Evolutionary conservation across 2,797 vertebrate species (phyloP).

Genomic region (Myripristis murdjan): DNA sequence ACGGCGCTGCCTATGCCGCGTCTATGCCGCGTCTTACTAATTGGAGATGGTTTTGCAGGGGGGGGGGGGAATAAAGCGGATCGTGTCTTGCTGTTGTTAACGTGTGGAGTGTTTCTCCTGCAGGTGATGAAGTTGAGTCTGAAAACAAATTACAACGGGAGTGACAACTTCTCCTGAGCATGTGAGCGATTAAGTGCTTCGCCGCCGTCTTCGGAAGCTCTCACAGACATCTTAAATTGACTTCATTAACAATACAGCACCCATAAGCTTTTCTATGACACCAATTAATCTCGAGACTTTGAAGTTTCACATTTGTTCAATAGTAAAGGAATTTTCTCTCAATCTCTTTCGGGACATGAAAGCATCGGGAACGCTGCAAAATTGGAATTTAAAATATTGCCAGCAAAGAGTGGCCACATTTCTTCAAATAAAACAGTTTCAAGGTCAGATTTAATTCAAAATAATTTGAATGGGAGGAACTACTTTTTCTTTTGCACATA

Average conservation of each 20-base stretch:
- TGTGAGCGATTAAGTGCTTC: slow-evolving; percentile 41
- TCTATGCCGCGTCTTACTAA: slow-evolving; percentile 67
- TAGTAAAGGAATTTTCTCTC: slow-evolving; percentile 2
- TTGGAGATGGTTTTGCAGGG: slow-evolving; percentile 50
- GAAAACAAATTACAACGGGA: slow-evolving; percentile 46
- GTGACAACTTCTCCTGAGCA: slow-evolving; percentile 23
- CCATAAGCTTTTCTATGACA: slow-evolving; percentile 38
- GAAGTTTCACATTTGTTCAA: slow-evolving; percentile 34
- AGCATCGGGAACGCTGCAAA: slow-evolving; percentile 10
- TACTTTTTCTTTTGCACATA: slow-evolving; percentile 21
- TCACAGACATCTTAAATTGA: slow-evolving; percentile 18
- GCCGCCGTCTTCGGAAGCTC: slow-evolving; percentile 30
- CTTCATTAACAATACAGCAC: slow-evolving; percentile 41
- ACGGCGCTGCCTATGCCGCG: slow-evolving; percentile 13
- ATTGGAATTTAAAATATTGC: slow-evolving; percentile 15
- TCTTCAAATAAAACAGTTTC: slow-evolving; percentile 5
- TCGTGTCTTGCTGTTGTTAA: slow-evolving; percentile 20
- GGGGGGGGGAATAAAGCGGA: slow-evolving; percentile 28
- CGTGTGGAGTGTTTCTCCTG: slow-evolving; percentile 9
- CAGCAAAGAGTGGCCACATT: not conserved
- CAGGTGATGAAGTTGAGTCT: slow-evolving; percentile 45
- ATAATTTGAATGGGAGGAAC: slow-evolving; percentile 15
- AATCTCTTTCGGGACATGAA: slow-evolving; percentile 41
- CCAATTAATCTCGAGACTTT: slow-evolving; percentile 55
- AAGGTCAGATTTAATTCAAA: slow-evolving; percentile 32